These are phyloP conservation scores for Automeris io DNA, from an alignment of 2,888 invertebrate species.

Conservation along the genomic window DNA sequence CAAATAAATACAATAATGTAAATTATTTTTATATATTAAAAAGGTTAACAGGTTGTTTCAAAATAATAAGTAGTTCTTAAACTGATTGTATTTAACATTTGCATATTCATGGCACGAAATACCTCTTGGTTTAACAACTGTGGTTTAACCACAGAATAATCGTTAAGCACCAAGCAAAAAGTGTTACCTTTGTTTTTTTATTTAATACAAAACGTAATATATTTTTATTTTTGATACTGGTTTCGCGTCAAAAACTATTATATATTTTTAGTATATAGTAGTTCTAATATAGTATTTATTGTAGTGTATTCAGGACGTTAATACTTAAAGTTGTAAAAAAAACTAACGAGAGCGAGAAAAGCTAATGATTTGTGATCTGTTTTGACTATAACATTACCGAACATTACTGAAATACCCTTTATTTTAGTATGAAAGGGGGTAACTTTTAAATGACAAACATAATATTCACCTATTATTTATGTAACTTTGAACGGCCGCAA, in stretches of 20 bases:
- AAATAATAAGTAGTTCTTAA: slow-evolving; percentile 30
- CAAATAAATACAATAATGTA: too few species aligned
- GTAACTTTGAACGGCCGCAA: not conserved
- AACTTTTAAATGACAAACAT: not conserved
- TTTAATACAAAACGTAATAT: slow-evolving; percentile 29
- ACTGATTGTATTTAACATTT: slow-evolving; percentile 44
- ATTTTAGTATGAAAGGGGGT: too few species aligned
- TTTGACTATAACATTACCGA: too few species aligned
- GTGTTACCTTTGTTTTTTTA: slow-evolving; percentile 44
- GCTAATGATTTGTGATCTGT: too few species aligned
- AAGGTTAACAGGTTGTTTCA: slow-evolving; percentile 34
- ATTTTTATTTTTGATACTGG: slow-evolving; percentile 23
- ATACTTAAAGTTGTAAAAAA: too few species aligned
- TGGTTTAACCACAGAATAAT: slow-evolving; percentile 43
- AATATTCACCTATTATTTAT: not conserved
- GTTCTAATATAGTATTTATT: too few species aligned
- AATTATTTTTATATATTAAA: not conserved
- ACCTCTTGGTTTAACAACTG: slow-evolving; percentile 51
- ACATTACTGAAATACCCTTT: too few species aligned
- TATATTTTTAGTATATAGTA: too few species aligned
- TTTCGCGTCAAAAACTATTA: slow-evolving; percentile 5
- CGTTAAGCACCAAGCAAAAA: slow-evolving; percentile 45
- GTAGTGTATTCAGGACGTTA: too few species aligned
- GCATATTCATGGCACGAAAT: slow-evolving; percentile 56
- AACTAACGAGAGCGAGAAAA: too few species aligned